Evolutionary conservation across 2,113 vertebrate species (phyloP), one percentile per base, ranked within the genome.

Genomic region (Hypocryptadius cinnamomeus): DNA sequence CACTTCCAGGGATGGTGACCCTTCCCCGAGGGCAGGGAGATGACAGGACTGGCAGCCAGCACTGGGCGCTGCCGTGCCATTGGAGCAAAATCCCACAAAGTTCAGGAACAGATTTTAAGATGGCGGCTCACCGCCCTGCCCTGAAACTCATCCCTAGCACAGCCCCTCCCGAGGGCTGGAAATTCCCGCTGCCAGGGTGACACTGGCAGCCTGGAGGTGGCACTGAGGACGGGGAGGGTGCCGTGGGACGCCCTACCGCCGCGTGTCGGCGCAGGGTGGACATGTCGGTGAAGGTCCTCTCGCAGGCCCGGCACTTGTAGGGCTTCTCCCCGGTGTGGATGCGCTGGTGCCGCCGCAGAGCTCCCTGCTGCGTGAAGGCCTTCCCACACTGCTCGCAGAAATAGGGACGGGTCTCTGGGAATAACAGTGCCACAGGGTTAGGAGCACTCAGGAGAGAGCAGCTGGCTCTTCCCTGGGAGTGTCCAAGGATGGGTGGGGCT

Each of bases 331-430:
- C 97, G 2, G 96, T 97, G 92, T 97, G 97, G 48, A 96, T 97
- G 59, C 96, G 96, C 86, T 97, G 96, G 92, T 97, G 97, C 13
- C 97, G 97, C 8, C 94, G 92, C 8, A 98, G 97, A 4, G 97
- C 97, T 8, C 97, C 97, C 84, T 95, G 96, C 10, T 97, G 97
- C 5, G 96, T 98, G 93, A 98, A 97, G 0, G 95, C 76, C 56
- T 97, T 97, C 37, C 97, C 96, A 1, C 97, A 97, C 83, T 95
- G 97, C 42, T 97, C 96, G 15, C 97, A 98, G 79, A 97, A 97
- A 56, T 97, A 97, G 0, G 97, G 97, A 17, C 97, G 96, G 6
- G 86, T 97, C 50, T 95, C 97, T 97, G 14, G 47, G 79, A 92
- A 61, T 3, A 28, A 27, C 39, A 12, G 17, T 3, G 6, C 21